phyloP scores from a whole-genome alignment of 2,113 vertebrate species.

The Peromyscus californicus region DNA sequence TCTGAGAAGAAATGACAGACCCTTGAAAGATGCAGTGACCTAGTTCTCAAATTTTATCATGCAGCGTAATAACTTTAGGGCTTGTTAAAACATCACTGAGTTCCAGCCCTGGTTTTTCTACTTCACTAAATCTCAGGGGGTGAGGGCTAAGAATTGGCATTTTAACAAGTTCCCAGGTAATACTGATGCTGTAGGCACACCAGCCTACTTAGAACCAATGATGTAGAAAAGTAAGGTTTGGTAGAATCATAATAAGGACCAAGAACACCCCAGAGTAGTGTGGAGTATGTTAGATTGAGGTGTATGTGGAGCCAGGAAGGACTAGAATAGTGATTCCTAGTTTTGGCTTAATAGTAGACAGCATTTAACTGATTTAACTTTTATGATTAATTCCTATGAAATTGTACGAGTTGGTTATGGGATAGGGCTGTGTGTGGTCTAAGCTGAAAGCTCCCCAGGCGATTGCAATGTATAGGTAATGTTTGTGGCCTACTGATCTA shows the following conservation, averaged over 20 bases:
- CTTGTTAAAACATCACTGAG: conserved; percentile 29
- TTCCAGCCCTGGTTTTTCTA: not conserved
- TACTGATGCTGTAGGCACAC: not conserved
- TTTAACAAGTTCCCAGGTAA: conserved; percentile 9
- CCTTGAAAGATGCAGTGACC: not conserved
- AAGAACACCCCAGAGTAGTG: conserved; percentile 22
- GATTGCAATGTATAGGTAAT: not conserved
- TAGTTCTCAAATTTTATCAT: conserved; percentile 35
- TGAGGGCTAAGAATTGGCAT: not conserved
- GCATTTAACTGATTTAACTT: not conserved
- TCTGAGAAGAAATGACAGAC: not conserved
- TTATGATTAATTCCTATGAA: not conserved
- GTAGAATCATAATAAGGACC: not conserved
- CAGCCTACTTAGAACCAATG: not conserved
- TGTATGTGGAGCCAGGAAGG: not conserved
- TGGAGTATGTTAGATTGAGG: not conserved
- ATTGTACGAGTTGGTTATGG: not conserved
- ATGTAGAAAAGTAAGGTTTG: not conserved
- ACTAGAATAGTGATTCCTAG: not conserved
- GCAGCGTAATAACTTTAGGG: not conserved
- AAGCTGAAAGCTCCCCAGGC: not conserved
- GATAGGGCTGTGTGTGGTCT: not conserved
- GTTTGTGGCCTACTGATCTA: not conserved
- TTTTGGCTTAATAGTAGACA: not conserved
- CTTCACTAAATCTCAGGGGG: not conserved